phyloP scores from a whole-genome alignment of 2,113 vertebrate species.

The Thermophis baileyi region DNA sequence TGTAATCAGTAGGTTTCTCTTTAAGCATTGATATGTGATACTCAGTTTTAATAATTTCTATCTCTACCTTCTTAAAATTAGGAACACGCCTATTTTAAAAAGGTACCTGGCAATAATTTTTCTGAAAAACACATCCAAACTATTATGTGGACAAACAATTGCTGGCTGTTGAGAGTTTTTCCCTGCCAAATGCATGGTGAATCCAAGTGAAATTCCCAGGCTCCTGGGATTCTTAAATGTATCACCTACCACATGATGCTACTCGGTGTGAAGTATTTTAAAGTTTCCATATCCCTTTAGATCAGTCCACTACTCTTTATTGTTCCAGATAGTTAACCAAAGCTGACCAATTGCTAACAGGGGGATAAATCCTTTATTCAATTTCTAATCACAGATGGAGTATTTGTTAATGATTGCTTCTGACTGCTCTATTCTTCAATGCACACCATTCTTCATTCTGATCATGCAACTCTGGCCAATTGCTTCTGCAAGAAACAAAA shows the following conservation, averaged over 20 bases:
- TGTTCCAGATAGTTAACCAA: neutral
- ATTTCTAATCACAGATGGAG: neutral
- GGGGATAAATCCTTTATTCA: neutral
- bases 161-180: neutral
- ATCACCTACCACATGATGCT: neutral
- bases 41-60: neutral
- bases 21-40: neutral
- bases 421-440: neutral
- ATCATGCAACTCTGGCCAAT: neutral
- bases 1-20: neutral
- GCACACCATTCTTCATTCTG: neutral
- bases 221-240: neutral
- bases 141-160: neutral
- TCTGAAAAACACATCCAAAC: neutral
- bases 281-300: neutral
- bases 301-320: neutral
- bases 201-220: neutral
- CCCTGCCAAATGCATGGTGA: neutral
- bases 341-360: neutral
- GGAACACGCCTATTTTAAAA: neutral
- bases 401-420: neutral
- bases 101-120: neutral
- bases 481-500: neutral
- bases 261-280: neutral
- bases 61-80: neutral